Percentiles rank a stretch among this genome's conserved stretches.
Evolutionary conservation across 2,888 invertebrate species (phyloP).

Genomic region (Aromia moschata): DNA sequence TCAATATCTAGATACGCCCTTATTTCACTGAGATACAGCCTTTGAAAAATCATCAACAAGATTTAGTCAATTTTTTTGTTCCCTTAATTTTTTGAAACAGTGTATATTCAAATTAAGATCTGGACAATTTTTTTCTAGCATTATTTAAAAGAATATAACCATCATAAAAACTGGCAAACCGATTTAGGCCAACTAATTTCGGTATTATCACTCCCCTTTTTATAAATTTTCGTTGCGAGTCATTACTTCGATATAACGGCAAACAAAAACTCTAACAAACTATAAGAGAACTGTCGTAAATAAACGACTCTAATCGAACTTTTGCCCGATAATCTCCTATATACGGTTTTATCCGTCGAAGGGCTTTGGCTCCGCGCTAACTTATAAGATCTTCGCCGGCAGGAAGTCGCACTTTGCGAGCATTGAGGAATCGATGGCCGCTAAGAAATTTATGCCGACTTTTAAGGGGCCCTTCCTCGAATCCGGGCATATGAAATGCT

Average conservation of each 20-base stretch:
- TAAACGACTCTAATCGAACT: constrained; percentile 22
- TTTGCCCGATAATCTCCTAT: too few relatives aligned
- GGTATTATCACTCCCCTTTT: not conserved
- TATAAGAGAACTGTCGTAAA: constrained; percentile 18
- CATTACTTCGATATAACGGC: constrained; percentile 6
- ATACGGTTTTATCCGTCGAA: constrained; percentile 10
- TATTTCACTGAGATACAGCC: too few relatives aligned
- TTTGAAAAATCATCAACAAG: too few relatives aligned
- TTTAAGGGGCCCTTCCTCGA: constrained; percentile 13
- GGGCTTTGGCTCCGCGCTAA: constrained; percentile 1
- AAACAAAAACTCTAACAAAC: constrained; percentile 23
- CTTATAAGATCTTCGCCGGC: constrained; percentile 16
- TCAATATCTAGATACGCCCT: too few relatives aligned
- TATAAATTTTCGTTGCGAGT: not conserved
- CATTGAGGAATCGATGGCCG: constrained; percentile 12
- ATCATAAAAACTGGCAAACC: too few relatives aligned
- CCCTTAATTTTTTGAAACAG: too few relatives aligned
- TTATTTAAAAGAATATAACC: too few relatives aligned
- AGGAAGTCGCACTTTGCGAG: constrained; percentile 8
- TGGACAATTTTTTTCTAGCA: too few relatives aligned
- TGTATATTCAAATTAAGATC: too few relatives aligned
- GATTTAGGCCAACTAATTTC: too few relatives aligned
- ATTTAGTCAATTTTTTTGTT: too few relatives aligned
- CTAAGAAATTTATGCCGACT: constrained; percentile 21
- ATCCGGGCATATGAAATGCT: constrained; percentile 26